Evolutionary conservation across 1,140 invertebrate species (phyloP).

Genomic region (Danaus melanippus): DNA sequence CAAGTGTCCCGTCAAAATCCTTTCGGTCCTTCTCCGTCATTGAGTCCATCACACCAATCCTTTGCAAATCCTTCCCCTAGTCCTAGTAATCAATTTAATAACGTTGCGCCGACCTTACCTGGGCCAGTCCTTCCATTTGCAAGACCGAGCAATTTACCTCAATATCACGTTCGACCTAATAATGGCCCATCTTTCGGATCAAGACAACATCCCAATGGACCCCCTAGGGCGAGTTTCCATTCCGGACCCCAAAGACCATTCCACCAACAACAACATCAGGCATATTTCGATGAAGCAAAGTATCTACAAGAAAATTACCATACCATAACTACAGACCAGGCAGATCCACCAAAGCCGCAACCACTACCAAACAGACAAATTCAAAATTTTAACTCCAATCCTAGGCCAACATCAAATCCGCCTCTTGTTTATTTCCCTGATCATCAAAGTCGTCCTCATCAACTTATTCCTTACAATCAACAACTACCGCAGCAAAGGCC

Average conservation of each 20-base stretch:
- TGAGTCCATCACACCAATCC: conserved; percentile 28
- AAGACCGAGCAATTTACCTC: conserved; percentile 40
- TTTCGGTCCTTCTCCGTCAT: conserved; percentile 43
- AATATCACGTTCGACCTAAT: conserved; percentile 43
- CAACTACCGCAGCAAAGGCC: conserved; percentile 56
- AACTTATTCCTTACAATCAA: conserved; percentile 47
- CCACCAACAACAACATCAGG: conserved; percentile 48
- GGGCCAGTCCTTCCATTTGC: conserved; percentile 40
- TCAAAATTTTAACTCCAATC: conserved; percentile 45
- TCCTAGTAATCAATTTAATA: conserved; percentile 33
- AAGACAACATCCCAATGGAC: conserved; percentile 47
- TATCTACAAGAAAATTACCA: conserved; percentile 72
- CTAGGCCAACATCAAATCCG: conserved; percentile 46
- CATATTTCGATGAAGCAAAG: conserved; percentile 67
- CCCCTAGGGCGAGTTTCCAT: conserved; percentile 50
- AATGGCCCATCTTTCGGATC: conserved; percentile 39
- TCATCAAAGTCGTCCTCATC: conserved; percentile 40
- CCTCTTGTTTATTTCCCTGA: conserved; percentile 47
- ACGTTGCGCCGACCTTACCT: conserved; percentile 40
- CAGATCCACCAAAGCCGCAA: conserved; percentile 59
- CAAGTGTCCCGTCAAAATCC: conserved; percentile 58
- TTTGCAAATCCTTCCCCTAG: conserved; percentile 45
- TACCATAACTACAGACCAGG: conserved; percentile 68
- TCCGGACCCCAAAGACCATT: conserved; percentile 63
- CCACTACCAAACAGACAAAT: conserved; percentile 40